These are phyloP conservation scores for Triplophysa bombifrons DNA, from an alignment of 2,797 vertebrate genomes.

Conservation along the genomic window DNA sequence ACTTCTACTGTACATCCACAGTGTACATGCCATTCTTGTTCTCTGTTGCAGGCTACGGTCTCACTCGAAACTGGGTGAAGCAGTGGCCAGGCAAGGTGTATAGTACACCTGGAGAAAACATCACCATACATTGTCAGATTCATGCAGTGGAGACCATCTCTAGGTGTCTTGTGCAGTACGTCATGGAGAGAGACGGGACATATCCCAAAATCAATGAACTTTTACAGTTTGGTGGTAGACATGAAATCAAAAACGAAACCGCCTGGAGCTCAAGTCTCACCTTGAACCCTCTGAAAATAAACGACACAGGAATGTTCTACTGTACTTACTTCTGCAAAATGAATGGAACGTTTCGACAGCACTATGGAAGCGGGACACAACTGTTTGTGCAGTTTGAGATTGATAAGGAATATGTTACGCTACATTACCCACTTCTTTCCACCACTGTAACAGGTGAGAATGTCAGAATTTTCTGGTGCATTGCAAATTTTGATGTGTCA, in stretches of 20 bases:
- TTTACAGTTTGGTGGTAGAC: slow-evolving; percentile 31
- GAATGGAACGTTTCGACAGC: slow-evolving; percentile 23
- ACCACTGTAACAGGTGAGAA: slow-evolving; percentile 10
- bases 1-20: neutral
- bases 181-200: neutral
- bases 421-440: neutral
- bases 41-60: slow-evolving; percentile 19
- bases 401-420: slow-evolving; percentile 1
- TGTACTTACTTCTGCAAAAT: slow-evolving; percentile 51
- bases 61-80: slow-evolving; percentile 34
- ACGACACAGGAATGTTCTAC: slow-evolving; percentile 50
- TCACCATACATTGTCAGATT: slow-evolving; percentile 45
- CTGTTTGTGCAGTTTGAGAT: slow-evolving; percentile 34
- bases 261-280: slow-evolving; percentile 7
- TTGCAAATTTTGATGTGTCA: no score
- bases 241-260: slow-evolving; percentile 11
- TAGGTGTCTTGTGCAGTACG: slow-evolving; percentile 39
- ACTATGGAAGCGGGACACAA: slow-evolving; percentile 40
- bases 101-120: slow-evolving; percentile 23
- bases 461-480: neutral
- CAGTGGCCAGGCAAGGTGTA: slow-evolving; percentile 36
- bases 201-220: slow-evolving; percentile 2
- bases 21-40: neutral
- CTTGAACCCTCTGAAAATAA: slow-evolving; percentile 38
- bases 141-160: slow-evolving; percentile 18